phyloP scores from a whole-genome alignment of 2,797 vertebrate genomes.

The Aulostomus chinensis region DNA sequence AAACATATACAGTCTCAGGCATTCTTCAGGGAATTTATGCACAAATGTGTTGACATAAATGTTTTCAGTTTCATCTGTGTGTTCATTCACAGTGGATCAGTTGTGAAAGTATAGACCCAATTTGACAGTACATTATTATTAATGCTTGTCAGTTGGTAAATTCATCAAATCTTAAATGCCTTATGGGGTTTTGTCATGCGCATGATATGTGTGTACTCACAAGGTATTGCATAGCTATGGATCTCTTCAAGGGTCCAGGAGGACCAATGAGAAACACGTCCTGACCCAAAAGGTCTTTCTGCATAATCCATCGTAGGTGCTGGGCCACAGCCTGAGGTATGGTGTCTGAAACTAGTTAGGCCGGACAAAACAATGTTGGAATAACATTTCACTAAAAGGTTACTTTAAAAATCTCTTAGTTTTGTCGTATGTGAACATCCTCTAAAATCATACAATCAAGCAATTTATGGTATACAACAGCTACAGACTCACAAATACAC shows the following conservation, averaged over 20 bases:
- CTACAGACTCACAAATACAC: neutral
- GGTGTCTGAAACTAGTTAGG: slow-evolving; percentile 81
- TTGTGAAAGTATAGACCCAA: too few relatives aligned
- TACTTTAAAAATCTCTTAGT: too few relatives aligned
- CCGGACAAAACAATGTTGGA: neutral
- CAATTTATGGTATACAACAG: neutral
- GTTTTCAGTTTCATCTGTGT: too few relatives aligned
- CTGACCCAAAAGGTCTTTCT: slow-evolving; percentile 96
- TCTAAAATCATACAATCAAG: neutral
- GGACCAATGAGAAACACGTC: slow-evolving; percentile 97
- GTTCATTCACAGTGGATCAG: too few relatives aligned
- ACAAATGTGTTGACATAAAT: too few relatives aligned
- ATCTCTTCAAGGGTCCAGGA: slow-evolving; percentile 91
- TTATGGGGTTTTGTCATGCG: neutral
- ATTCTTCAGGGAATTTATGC: too few relatives aligned
- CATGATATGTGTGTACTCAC: slow-evolving; percentile 72
- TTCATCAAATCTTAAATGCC: too few relatives aligned
- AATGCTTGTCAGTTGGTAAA: too few relatives aligned
- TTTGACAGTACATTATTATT: too few relatives aligned
- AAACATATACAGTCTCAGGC: too few relatives aligned
- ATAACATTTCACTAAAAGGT: neutral
- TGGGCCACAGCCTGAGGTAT: slow-evolving; percentile 87
- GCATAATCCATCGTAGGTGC: slow-evolving; percentile 98
- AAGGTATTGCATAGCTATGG: slow-evolving; percentile 97
- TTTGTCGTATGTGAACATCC: too few relatives aligned